A percentile compares a stretch with the other conserved stretches of the same genome.
These are phyloP conservation scores for Gambusia yucatana DNA, from an alignment of 2,797 vertebrate species.

Conservation along the genomic window DNA sequence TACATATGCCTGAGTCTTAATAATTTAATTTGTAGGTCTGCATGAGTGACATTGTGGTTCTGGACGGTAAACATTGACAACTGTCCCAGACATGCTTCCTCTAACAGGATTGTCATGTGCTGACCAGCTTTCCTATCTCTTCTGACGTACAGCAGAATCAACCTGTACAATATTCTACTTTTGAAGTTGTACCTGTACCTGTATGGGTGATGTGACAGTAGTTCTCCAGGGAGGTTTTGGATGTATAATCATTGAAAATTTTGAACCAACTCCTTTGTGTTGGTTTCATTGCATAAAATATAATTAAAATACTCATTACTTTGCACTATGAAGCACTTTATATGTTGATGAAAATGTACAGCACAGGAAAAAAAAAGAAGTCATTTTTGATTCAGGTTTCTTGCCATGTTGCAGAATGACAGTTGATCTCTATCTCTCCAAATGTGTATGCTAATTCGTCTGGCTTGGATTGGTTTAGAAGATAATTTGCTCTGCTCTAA, in stretches of 20 bases:
- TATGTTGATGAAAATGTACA: constrained; percentile 12
- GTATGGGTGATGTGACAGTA: no score
- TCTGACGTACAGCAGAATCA: background rate
- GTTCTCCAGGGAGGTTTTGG: background rate
- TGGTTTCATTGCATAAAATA: background rate
- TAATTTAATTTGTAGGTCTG: background rate
- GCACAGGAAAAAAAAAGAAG: background rate
- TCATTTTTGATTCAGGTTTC: constrained; percentile 17
- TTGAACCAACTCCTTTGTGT: background rate
- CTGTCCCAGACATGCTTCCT: background rate
- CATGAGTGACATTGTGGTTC: background rate
- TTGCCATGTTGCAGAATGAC: constrained; percentile 54
- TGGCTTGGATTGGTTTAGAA: constrained; percentile 54
- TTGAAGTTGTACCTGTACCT: no score
- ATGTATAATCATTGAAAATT: background rate
- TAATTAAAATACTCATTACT: background rate
- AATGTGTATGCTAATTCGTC: constrained; percentile 60
- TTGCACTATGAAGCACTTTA: background rate
- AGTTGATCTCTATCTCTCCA: constrained; percentile 49
- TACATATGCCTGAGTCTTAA: background rate
- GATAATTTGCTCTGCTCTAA: constrained; percentile 57
- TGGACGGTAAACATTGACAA: background rate
- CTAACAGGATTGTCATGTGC: background rate
- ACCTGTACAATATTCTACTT: no score
- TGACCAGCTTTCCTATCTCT: background rate